Conservation (phyloP, 2,888 invertebrate species). For the Syrista parreyssii region DNA sequence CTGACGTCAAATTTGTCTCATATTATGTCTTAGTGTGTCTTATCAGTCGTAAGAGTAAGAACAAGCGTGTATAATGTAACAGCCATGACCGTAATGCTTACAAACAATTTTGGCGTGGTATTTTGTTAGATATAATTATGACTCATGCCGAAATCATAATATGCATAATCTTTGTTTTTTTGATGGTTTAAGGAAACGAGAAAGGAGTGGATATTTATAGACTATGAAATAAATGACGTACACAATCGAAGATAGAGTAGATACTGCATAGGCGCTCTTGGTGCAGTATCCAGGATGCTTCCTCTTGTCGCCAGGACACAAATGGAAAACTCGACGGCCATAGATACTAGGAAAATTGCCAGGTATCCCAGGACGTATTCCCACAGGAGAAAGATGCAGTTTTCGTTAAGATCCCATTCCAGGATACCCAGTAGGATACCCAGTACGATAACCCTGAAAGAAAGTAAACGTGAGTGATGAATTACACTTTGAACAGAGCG, state of each 20-base stretch:
- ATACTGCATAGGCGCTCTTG: slow-evolving; percentile 81
- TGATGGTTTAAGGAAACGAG: not conserved
- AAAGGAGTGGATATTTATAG: not conserved
- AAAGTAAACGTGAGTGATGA: slow-evolving; percentile 25
- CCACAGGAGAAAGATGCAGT: slow-evolving; percentile 69
- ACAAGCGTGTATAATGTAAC: no score
- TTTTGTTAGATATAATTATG: not conserved
- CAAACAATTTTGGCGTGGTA: not conserved
- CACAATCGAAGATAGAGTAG: slow-evolving; percentile 82
- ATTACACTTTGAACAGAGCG: slow-evolving; percentile 5
- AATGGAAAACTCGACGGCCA: slow-evolving; percentile 77
- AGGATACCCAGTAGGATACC: slow-evolving; percentile 71
- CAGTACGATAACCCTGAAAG: slow-evolving; percentile 73
- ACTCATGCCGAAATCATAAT: not conserved
- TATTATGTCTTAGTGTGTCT: no score
- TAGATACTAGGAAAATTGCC: slow-evolving; percentile 70
- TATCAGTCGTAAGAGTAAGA: not conserved
- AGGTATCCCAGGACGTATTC: slow-evolving; percentile 74
- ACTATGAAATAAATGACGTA: slow-evolving; percentile 63
- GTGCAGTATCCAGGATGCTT: slow-evolving; percentile 81
- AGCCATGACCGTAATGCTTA: not conserved
- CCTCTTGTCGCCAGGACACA: slow-evolving; percentile 82
- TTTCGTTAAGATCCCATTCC: slow-evolving; percentile 68
- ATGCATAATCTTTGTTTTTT: not conserved
- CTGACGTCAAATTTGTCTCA: no score